Evolutionary conservation across 37 sponge, comb jelly and placozoan species (phyloP), one percentile per base, ranked within the genome.

Genomic region (Oscarella lobularis): DNA sequence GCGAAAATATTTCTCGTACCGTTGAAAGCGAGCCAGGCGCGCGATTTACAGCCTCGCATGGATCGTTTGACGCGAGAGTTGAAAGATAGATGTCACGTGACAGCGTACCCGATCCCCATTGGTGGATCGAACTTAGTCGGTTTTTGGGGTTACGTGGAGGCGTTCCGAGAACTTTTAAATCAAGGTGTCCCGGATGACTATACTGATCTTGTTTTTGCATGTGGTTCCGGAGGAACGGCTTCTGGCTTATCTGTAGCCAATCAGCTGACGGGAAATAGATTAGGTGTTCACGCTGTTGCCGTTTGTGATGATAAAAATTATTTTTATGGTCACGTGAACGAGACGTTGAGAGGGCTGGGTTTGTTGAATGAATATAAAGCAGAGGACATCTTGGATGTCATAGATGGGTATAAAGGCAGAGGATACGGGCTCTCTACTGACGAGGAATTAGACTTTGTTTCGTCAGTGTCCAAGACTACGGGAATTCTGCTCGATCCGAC

Each of bases 251-350:
- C 81, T 2, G 35, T 89, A 14, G 91, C 78, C 30, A 93, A 89
- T 74, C 80, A 93, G 39, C 81, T 93, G 40, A 86, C 82, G 29
- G 81, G 84, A 39, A 87, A 83, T 60, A 83, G 80, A 34, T 3
- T 93, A 9, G 88, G 90, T 71, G 65, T 92, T 29, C 94, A 93
- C 82, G 94, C 77, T 54, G 87, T 93, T 65, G 81, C 79, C 75
- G 83, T 89, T 35, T 78, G 82, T 81, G 85, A 89, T 33, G 65
- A 74, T 70, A 78, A 83, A 6, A 78, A 79, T 20, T 86, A 89
- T 60, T 89, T 87, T 74, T 79, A 93, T 38, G n/a, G 67, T 1
- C 78, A 77, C 75, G 70, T 89, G 69, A 83, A 86, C 39, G 72
- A 77, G 1, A 66, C 73, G 33, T 33, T 92, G 33, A 35, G 78